phyloP scores from a whole-genome alignment of 2,797 vertebrate species.

The Pteronotus mesoamericanus region DNA sequence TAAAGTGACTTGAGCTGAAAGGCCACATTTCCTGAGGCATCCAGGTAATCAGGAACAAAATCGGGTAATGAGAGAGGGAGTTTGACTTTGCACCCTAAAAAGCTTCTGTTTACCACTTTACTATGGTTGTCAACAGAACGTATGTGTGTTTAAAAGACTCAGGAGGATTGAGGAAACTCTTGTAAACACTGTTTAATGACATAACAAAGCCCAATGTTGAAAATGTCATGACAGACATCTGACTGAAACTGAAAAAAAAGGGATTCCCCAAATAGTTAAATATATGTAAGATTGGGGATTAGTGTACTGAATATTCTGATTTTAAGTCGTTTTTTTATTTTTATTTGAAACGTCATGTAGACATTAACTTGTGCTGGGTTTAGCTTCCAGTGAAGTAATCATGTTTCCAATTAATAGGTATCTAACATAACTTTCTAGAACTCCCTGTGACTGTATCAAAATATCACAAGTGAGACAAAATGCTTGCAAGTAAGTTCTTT shows the following conservation, averaged over 20 bases:
- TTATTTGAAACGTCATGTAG: neutral
- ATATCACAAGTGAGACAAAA: neutral
- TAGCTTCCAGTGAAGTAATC: constrained; percentile 4
- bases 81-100: neutral
- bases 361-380: neutral
- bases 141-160: neutral
- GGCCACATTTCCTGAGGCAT: neutral
- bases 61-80: neutral
- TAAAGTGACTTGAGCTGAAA: neutral
- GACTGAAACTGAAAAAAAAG: neutral
- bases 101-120: neutral
- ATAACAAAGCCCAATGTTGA: neutral
- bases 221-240: neutral
- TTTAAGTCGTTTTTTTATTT: constrained; percentile 37
- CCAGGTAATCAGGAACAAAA: neutral
- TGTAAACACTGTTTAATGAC: constrained; percentile 9
- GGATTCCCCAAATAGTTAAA: neutral
- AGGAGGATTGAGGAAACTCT: neutral
- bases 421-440: neutral
- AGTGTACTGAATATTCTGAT: neutral
- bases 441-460: neutral
- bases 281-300: neutral
- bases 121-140: neutral
- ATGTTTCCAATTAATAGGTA: neutral
- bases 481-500: neutral